Base-by-base conservation (phyloP, 1,140 invertebrate species). In the Hyphantria cunea region DNA sequence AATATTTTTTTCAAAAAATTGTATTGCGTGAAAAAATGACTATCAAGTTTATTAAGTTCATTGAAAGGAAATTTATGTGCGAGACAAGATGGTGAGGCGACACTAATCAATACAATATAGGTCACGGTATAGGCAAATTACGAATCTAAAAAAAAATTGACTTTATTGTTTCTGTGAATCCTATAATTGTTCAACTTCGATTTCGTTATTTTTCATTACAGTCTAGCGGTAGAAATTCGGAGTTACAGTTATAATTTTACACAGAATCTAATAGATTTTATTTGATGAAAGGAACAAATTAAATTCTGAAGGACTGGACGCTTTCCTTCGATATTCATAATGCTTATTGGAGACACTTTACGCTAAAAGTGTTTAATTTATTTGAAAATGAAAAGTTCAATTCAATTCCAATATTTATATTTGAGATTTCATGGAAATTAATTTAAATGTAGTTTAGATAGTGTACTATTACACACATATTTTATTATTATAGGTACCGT, bases 251-350 rank as follows among this genome's bases (percentile, higher is more conserved):
- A 62, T 67, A 56, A 59, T 58, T 47, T 63, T 53, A 34, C 11
- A 62, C 44, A n/a, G 15, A 59, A 63, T 63, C 47, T 48, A 58
- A 48, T 52, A 50, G 39, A 60, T 55, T 32, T 58, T 50, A 54
- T 66, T 64, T 51, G 63, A 64, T 49, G 51, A 60, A 68, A 64
- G 42, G 62, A 45, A 68, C 64, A 68, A 68, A 68, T 68, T 64
- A 55, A 55, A 68, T 68, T 68, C 50, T 53, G 60, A 63, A 68
- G 51, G 44, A 52, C 52, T 31, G 34, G 37, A 58, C 34, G 17
- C 17, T 49, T 10, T 32, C 53, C 34, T 42, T 60, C 50, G 55
- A 49, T 61, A 44, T 66, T 64, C 42, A 64, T 59, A 45, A 37
- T 49, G 33, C 41, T 62, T 68, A 58, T 68, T 68, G 53, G 44